Percentiles rank a stretch among this genome's conserved stretches.
Conservation (phyloP, 2,888 invertebrate genomes). For the Patella pellucida region DNA sequence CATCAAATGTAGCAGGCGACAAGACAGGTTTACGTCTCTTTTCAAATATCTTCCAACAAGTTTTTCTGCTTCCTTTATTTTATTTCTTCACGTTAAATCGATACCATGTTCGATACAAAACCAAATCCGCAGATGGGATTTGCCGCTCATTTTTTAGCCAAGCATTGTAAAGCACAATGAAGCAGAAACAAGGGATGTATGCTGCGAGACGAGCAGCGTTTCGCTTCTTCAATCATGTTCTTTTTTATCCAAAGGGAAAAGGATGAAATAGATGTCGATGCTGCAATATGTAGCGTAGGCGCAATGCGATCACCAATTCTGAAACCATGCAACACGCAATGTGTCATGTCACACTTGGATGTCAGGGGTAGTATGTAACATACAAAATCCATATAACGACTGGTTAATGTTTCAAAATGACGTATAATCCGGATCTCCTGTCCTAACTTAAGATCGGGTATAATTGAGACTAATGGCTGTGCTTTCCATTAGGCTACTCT, state of each 20-base stretch:
- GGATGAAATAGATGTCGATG: too few relatives aligned
- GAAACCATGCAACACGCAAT: too few relatives aligned
- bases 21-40: slow-evolving; percentile 1
- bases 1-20: not conserved
- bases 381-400: too few relatives aligned
- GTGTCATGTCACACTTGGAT: too few relatives aligned
- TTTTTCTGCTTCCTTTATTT: not conserved
- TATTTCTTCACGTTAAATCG: not conserved
- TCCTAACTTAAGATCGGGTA: not conserved
- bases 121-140: not conserved
- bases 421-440: not conserved
- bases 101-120: not conserved
- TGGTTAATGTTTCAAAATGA: not conserved
- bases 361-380: too few relatives aligned
- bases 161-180: not conserved
- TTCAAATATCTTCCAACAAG: not conserved
- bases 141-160: not conserved
- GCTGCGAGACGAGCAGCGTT: too few relatives aligned
- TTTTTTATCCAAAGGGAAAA: too few relatives aligned
- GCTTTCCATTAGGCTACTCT: not conserved
- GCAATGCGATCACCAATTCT: too few relatives aligned
- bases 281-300: too few relatives aligned
- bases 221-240: too few relatives aligned
- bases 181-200: not conserved
- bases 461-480: slow-evolving; percentile 4